Base-by-base conservation (phyloP, 1,140 invertebrate genomes). In the Drosophila kikkawai region DNA sequence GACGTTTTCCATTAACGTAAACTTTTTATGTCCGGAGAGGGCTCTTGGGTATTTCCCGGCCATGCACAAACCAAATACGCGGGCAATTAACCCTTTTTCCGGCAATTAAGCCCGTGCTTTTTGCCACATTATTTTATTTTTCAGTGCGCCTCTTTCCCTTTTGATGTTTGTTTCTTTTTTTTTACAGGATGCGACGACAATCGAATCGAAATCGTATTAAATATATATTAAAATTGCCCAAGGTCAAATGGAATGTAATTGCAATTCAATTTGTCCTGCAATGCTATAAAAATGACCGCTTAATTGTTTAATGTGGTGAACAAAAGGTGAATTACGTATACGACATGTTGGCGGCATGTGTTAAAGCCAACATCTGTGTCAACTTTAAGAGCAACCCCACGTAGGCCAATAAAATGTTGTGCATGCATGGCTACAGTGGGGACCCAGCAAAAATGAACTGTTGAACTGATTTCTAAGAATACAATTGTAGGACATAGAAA, bases 61-160 rank as follows among this genome's bases (percentile, higher is more conserved):
- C 70, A 37, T 45, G 53, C 67, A 60, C 67, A 73, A 73, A 71
- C 67, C 69, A 73, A 73, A 73, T 73, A 73, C 69, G 69, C 69
- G 44, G 67, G 67, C 69, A 73, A 73, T 73, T 73, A 73, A 73
- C 69, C 69, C 69, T 73, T 73, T 73, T 73, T 73, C 69, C 69
- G 69, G 69, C 69, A 73, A 73, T 73, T 73, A 73, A 73, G 32
- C 45, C 67, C 69, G 32, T 37, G 53, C 67, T 73, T 71, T 73
- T 71, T 73, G 66, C 37, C 66, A 50, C 67, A 60, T 60, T 73
- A 71, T 73, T 59, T 32, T 67, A 71, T 73, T 73, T 73, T 17
- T 17, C 29, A 32, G 7, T 37, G 13, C 13, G 36, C 29, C 9
- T 42, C 50, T 68, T n/a, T 11, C 19, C 44, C 19, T 56, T 50